A percentile compares a stretch with the other conserved stretches of the same genome.
Evolutionary conservation across 2,888 invertebrate species (phyloP).

Genomic region (Ochropacha duplaris): DNA sequence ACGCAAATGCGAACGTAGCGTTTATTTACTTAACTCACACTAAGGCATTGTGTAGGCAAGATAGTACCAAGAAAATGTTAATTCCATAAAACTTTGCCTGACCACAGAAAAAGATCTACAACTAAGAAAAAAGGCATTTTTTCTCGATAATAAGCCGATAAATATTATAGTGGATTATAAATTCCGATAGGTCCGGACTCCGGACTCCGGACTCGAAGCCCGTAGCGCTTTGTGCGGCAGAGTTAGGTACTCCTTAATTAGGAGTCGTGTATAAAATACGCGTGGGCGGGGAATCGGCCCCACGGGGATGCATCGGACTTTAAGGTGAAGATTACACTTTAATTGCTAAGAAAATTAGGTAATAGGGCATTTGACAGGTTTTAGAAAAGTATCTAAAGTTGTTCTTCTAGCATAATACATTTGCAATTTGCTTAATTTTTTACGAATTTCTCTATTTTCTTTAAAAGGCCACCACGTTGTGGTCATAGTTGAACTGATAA

Average conservation of each 20-base stretch:
- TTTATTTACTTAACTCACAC: too few relatives aligned
- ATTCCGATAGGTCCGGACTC: not conserved
- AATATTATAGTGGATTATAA: not conserved
- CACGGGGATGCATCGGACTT: conserved; percentile 44
- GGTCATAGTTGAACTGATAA: too few relatives aligned
- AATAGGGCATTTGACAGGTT: not conserved
- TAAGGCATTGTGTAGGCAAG: too few relatives aligned
- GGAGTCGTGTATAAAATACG: conserved; percentile 37
- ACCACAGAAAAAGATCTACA: not conserved
- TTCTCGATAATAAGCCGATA: not conserved
- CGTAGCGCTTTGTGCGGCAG: conserved; percentile 24
- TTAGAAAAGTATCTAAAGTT: too few relatives aligned
- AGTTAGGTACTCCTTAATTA: conserved; percentile 35
- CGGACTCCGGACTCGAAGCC: conserved; percentile 15
- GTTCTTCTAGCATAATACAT: too few relatives aligned
- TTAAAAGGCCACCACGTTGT: too few relatives aligned
- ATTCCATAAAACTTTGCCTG: not conserved
- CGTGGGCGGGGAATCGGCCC: conserved; percentile 54
- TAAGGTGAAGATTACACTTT: conserved; percentile 14
- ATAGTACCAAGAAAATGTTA: too few relatives aligned
- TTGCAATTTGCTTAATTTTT: too few relatives aligned
- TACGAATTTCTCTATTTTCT: too few relatives aligned
- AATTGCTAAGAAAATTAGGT: not conserved
- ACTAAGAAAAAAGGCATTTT: not conserved
- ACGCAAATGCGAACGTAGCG: too few relatives aligned